Evolutionary conservation across 1,140 invertebrate genomes (phyloP).

Genomic region (Pteromalus puparum): DNA sequence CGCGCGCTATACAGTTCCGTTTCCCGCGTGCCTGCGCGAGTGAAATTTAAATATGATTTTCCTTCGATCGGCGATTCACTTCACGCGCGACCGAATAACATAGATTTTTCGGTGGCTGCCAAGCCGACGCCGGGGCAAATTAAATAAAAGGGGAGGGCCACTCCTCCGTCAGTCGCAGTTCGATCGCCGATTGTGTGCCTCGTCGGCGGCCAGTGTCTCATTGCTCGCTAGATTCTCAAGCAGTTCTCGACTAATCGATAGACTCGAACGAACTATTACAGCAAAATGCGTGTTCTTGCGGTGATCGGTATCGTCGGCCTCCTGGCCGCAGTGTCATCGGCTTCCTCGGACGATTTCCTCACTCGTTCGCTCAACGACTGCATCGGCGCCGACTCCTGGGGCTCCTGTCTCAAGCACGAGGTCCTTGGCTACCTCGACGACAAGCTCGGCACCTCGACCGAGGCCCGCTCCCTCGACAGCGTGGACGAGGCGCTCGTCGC

Average conservation of each 20-base stretch:
- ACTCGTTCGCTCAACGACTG: conserved; percentile 84
- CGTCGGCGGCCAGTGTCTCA: conserved; percentile 22
- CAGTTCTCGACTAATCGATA: conserved; percentile 47
- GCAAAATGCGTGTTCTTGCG: conserved; percentile 63
- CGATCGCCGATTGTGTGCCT: conserved; percentile 70
- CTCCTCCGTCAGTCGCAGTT: conserved; percentile 75
- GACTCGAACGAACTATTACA: conserved; percentile 32
- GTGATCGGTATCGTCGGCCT: conserved; percentile 47
- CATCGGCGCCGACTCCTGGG: conserved; percentile 79
- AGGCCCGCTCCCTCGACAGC: conserved; percentile 76
- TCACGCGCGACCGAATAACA: conserved; percentile 76
- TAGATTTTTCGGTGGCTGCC: conserved; percentile 64
- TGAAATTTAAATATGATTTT: conserved; percentile 76
- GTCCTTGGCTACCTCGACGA: conserved; percentile 84
- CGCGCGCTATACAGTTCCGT: conserved; percentile 58
- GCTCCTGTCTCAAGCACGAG: conserved; percentile 83
- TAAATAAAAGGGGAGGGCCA: conserved; percentile 75
- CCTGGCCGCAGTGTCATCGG: conserved; percentile 57
- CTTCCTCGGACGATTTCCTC: conserved; percentile 79
- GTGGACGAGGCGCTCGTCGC: conserved; percentile 85
- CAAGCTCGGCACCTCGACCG: conserved; percentile 79
- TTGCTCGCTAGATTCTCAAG: conserved; percentile 16
- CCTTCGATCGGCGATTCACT: conserved; percentile 70
- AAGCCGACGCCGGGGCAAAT: conserved; percentile 63
- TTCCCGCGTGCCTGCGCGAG: conserved; percentile 63